Evolutionary conservation across 2,113 vertebrate genomes (phyloP).

Genomic region (Eurypyga helias): DNA sequence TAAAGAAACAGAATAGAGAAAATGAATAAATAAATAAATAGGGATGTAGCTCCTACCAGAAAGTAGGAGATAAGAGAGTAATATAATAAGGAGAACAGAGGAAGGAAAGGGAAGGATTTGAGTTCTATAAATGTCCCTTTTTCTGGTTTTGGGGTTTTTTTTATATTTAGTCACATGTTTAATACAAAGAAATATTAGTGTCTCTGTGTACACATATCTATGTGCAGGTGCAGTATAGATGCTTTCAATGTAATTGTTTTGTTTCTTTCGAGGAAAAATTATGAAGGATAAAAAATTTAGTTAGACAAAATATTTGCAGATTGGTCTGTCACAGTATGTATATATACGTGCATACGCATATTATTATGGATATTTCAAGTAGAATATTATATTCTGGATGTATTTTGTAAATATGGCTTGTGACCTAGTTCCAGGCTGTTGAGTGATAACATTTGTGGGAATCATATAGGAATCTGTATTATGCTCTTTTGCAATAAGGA

Average conservation of each 20-base stretch:
- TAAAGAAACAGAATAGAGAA: background rate
- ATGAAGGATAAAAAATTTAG: background rate
- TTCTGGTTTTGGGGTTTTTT: background rate
- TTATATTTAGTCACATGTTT: background rate
- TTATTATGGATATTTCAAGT: background rate
- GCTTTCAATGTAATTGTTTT: background rate
- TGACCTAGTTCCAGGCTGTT: background rate
- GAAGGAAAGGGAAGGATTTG: background rate
- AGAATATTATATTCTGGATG: background rate
- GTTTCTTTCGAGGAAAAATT: background rate
- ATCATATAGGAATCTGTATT: background rate
- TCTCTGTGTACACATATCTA: background rate
- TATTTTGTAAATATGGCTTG: background rate
- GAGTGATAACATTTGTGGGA: background rate
- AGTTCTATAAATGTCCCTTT: background rate
- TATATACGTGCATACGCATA: too few relatives aligned
- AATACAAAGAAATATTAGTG: background rate
- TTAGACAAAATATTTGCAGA: background rate
- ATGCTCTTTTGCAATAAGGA: background rate
- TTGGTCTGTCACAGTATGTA: background rate
- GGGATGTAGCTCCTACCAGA: background rate
- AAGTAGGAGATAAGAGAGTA: background rate
- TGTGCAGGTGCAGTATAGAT: background rate
- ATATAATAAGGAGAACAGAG: background rate
- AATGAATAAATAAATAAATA: background rate